phyloP scores from a whole-genome alignment of 2,113 vertebrate species.

The Laticauda colubrina region DNA sequence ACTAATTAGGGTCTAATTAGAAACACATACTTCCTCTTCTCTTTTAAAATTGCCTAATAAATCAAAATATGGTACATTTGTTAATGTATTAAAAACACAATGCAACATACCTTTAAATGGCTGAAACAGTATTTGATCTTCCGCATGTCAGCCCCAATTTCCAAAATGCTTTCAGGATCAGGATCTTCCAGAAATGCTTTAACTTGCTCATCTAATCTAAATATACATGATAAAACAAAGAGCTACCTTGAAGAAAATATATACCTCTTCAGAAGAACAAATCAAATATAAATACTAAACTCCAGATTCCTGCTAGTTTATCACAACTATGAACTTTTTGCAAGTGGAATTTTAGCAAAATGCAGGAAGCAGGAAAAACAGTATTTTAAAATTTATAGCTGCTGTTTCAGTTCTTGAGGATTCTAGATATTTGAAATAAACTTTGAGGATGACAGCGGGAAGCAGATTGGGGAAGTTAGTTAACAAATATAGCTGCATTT shows the following conservation, averaged over 20 bases:
- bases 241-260: not conserved
- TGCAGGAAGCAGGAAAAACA: not conserved
- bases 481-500: not conserved
- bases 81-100: not conserved
- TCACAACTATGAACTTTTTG: not conserved
- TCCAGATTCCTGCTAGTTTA: not conserved
- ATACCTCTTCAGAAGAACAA: not conserved
- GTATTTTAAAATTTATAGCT: not conserved
- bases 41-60: not conserved
- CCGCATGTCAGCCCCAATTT: constrained; percentile 87
- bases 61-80: not conserved
- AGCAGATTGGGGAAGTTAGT: not conserved
- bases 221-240: constrained; percentile 55
- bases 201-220: constrained; percentile 80
- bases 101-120: constrained; percentile 81
- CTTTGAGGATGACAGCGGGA: not conserved
- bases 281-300: not conserved
- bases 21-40: not conserved
- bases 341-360: not conserved
- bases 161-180: constrained; percentile 78
- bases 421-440: not conserved
- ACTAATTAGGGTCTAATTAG: not conserved
- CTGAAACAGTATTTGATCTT: constrained; percentile 87
- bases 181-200: constrained; percentile 79
- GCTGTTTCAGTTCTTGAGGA: not conserved